Base-by-base conservation (phyloP, 2,797 vertebrate species). In the Halcyon smyrnensis region DNA sequence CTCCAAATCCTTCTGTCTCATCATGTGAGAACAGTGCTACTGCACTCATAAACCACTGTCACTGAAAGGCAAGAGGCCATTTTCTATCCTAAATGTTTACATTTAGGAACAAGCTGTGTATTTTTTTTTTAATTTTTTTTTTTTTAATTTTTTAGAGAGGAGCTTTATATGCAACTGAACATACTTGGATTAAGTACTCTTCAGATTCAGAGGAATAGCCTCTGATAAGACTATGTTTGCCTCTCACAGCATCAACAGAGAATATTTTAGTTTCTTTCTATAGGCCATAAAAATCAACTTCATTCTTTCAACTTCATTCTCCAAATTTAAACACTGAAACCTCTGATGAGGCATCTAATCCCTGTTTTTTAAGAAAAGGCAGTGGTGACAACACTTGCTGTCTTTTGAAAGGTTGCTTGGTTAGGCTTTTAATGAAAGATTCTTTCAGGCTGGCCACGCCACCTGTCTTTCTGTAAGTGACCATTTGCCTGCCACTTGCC, bases 401-500 rank as follows among this genome's bases (percentile, higher is more conserved):
- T 15, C 21, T 74, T 80, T 19, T 64, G 43, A 12, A 64, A 56
- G 15, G 37, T 46, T 77, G n/a, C 45, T 41, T 54, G 8, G 7
- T 60, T 17, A 67, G 32, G n/a, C 30, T 82, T 78, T n/a, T 34
- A 67, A 15, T 36, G 12, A 27, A 46, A 51, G 24, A 56, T 15
- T 4, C 11, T 43, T 32, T 43, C 16, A 19, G 27, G 56, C 11
- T 62, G 41, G 32, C 8, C 41, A 84, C 28, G 27, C 36, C 20
- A 70, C 28, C 19, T 8, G 6, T 17, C 32, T 34, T 41, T 34
- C 45, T 45, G 4, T 7, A 17, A 2, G 23, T 15, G 21, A 51
- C 18, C 13, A 17, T 12, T 54, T 53, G 6, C 27, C 12, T 39
- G 21, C 2, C 28, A 34, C 0, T 0, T 59, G 36, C 11, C 46